A percentile compares a stretch with the other conserved stretches of the same genome.
Evolutionary conservation across 2,797 vertebrate genomes (phyloP).

Genomic region (Simalia tracyae): DNA sequence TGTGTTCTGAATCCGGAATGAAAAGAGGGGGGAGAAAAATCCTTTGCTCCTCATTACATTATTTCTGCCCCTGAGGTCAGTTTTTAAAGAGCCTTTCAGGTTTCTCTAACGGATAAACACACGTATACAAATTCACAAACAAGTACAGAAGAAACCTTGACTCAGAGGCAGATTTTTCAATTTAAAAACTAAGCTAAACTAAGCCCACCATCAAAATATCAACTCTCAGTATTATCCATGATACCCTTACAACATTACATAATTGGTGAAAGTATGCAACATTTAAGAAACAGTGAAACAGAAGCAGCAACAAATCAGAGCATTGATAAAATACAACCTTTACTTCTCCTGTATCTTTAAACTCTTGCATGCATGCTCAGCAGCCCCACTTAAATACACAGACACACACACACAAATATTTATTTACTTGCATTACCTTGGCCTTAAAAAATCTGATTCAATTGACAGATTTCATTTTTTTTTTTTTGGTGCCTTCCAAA

Average conservation of each 20-base stretch:
- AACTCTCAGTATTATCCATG: conserved; percentile 72
- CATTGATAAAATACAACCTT: conserved; percentile 75
- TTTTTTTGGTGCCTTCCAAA: conserved; percentile 72
- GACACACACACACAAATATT: conserved; percentile 66
- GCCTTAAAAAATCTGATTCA: conserved; percentile 82
- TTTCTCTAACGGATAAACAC: conserved; percentile 61
- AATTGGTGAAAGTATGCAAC: conserved; percentile 74
- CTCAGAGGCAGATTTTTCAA: conserved; percentile 20
- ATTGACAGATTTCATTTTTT: conserved; percentile 86
- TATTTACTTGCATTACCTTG: conserved; percentile 83
- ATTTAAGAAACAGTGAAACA: conserved; percentile 72
- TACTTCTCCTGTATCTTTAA: conserved; percentile 77
- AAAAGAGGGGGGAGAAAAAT: conserved; percentile 62
- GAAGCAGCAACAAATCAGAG: conserved; percentile 72
- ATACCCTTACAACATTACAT: conserved; percentile 73
- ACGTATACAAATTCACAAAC: conserved; percentile 46
- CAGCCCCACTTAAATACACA: conserved; percentile 76
- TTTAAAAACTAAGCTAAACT: conserved; percentile 55
- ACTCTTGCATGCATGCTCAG: conserved; percentile 81
- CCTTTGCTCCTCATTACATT: conserved; percentile 67
- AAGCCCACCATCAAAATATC: conserved; percentile 58
- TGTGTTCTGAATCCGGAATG: conserved; percentile 78
- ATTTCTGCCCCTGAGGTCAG: conserved; percentile 61
- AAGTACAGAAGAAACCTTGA: conserved; percentile 68
- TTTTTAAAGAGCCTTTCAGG: conserved; percentile 59